Base-by-base conservation (phyloP, 2,797 vertebrate species). In the Hemitrygon akajei region DNA sequence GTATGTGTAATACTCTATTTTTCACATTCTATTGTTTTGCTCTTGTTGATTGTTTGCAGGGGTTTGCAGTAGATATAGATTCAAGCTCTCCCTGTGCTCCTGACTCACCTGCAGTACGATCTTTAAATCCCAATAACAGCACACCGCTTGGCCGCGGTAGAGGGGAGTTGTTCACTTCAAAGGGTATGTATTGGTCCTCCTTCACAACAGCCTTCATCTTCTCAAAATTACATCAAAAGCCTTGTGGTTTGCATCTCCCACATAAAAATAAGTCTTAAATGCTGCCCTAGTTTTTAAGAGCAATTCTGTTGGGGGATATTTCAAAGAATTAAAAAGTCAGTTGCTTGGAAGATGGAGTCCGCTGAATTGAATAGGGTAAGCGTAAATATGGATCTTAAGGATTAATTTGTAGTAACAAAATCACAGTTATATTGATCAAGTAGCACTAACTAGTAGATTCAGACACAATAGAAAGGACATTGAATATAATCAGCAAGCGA, bases 191-290 rank as follows among this genome's bases (percentile, higher is more conserved):
- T 93, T 40, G 30, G 20, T 37, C 2, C 3, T 93, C 25, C 11
- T 56, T 27, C 25, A 93, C 3, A 37, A 40, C 63, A 37, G 63
- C 63, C 69, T 56, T 73, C 37, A 30, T 0, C 7, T 4, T 34
- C 3, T 60, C 96, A 96, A 0, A 96, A 97, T 18, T 95, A 96
- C 1, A 25, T 94, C 96, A 96, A 95, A 94, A 94, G 94, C 95
- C 95, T 30, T 94, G 94, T 95, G 92, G 91, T 95, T 94, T 94
- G 94, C 71, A 69, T 94, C 30, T 75, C 27, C 7, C 82, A 37
- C n/a, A 89, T 1, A 66, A 14, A 37, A 89, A 34, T 10, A 22
- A 47, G 60, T 87, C 12, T 87, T 89, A 20, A 18, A 18, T 89
- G 9, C 63, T 89, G 86, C 2, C 18, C 20, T 89, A 37, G 63